Percentiles rank a stretch among this genome's conserved stretches.
phyloP scores from a whole-genome alignment of 2,113 vertebrate species.

The Limanda limanda region DNA sequence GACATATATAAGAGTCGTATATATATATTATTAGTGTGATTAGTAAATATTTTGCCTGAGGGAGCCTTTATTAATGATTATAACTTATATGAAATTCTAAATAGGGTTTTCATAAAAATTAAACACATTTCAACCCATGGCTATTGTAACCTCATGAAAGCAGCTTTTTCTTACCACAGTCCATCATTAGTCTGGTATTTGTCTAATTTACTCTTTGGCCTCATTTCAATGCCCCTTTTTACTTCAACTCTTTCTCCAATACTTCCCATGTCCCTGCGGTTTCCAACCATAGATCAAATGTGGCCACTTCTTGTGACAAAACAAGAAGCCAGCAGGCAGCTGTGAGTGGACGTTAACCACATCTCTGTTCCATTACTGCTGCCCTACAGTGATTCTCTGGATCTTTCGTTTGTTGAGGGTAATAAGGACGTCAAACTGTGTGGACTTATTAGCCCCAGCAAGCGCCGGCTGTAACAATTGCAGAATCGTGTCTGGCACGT shows the following conservation, averaged over 20 bases:
- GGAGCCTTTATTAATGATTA: no score
- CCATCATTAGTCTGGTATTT: not conserved
- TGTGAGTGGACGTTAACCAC: not conserved
- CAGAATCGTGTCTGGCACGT: not conserved
- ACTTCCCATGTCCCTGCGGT: not conserved
- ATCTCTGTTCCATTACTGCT: not conserved
- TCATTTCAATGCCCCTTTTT: no score
- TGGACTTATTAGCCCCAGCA: constrained; percentile 17
- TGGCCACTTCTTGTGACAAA: not conserved
- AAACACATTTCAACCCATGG: no score
- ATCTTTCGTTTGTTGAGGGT: constrained; percentile 2
- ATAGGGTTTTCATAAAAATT: not conserved
- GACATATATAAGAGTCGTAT: no score
- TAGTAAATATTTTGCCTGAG: no score
- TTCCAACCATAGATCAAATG: not conserved
- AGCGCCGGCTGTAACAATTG: not conserved
- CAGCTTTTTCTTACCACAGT: not conserved
- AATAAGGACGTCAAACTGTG: not conserved
- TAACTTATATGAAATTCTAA: not conserved
- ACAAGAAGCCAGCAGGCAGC: not conserved
- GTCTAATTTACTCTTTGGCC: not conserved
- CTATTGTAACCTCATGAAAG: no score
- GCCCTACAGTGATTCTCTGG: not conserved
- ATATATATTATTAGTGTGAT: no score
- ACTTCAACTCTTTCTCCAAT: not conserved